phyloP scores from a whole-genome alignment of 2,888 invertebrate genomes.

The Melolontha melolontha region DNA sequence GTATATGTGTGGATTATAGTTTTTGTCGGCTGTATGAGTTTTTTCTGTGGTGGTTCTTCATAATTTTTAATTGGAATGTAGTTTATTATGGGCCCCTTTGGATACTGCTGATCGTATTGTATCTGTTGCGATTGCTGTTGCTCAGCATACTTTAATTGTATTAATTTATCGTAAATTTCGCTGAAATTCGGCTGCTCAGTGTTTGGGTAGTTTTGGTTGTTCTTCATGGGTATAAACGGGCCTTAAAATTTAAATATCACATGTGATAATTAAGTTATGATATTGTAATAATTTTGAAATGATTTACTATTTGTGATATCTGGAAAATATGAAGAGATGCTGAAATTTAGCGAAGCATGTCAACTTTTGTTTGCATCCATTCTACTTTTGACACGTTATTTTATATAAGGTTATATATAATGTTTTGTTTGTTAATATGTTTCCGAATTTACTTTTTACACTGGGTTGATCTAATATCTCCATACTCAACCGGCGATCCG shows the following conservation, averaged over 20 bases:
- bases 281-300: too few species aligned
- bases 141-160: constrained; percentile 60
- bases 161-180: constrained; percentile 62
- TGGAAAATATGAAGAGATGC: too few species aligned
- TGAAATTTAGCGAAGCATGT: too few species aligned
- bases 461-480: too few species aligned
- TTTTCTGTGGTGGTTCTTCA: constrained; percentile 39
- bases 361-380: too few species aligned
- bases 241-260: constrained; percentile 54
- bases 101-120: constrained; percentile 44
- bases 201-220: constrained; percentile 45
- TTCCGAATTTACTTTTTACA: too few species aligned
- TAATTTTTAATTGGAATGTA: constrained; percentile 27
- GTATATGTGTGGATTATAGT: constrained; percentile 61
- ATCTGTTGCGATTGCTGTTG: constrained; percentile 48
- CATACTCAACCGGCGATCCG: too few species aligned
- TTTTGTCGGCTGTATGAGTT: constrained; percentile 49
- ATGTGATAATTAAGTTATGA: too few species aligned
- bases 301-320: too few species aligned
- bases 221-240: constrained; percentile 67
- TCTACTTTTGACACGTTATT: too few species aligned
- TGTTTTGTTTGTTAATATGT: too few species aligned
- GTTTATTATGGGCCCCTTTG: constrained; percentile 29
- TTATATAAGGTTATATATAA: too few species aligned
- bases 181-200: constrained; percentile 58